Conservation (phyloP, 1,140 invertebrate genomes). For the Maconellicoccus hirsutus region DNA sequence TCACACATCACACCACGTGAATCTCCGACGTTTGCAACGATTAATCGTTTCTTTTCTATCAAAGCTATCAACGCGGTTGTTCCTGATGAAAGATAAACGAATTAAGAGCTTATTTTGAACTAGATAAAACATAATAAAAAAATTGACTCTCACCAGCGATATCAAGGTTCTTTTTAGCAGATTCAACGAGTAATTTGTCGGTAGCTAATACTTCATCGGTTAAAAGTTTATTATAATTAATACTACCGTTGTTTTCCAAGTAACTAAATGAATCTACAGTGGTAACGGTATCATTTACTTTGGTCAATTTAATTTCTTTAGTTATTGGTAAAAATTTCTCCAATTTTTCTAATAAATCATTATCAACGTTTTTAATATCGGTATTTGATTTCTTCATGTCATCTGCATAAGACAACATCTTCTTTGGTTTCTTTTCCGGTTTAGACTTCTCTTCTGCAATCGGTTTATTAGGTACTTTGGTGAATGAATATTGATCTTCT, state of each 20-base stretch:
- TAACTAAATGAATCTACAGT: slow-evolving; percentile 36
- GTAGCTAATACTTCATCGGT: slow-evolving; percentile 73
- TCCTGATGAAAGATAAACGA: slow-evolving; percentile 39
- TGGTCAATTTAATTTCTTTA: slow-evolving; percentile 6
- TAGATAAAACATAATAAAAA: not conserved
- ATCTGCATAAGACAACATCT: slow-evolving; percentile 1
- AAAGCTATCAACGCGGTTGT: slow-evolving; percentile 85
- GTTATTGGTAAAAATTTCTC: slow-evolving; percentile 14
- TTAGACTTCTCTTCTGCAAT: not conserved
- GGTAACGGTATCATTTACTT: not conserved
- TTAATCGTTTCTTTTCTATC: slow-evolving; percentile 63
- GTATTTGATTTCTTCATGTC: not conserved
- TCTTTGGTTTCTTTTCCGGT: slow-evolving; percentile 5
- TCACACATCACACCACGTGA: slow-evolving; percentile 92
- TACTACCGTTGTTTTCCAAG: slow-evolving; percentile 50
- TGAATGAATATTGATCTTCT: not conserved
- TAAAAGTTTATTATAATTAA: slow-evolving; percentile 66
- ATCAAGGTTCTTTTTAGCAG: slow-evolving; percentile 68
- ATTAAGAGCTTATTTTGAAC: not conserved
- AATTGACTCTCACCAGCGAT: slow-evolving; percentile 55
- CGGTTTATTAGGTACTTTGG: not conserved
- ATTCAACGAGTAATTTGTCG: slow-evolving; percentile 63
- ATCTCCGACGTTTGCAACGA: slow-evolving; percentile 93
- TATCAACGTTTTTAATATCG: not conserved
- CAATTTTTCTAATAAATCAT: not conserved